Evolutionary conservation across 64 coral and sea anemone species (phyloP), one percentile per base, ranked within the genome.

Genomic region (Dendrophyllia cribrosa): DNA sequence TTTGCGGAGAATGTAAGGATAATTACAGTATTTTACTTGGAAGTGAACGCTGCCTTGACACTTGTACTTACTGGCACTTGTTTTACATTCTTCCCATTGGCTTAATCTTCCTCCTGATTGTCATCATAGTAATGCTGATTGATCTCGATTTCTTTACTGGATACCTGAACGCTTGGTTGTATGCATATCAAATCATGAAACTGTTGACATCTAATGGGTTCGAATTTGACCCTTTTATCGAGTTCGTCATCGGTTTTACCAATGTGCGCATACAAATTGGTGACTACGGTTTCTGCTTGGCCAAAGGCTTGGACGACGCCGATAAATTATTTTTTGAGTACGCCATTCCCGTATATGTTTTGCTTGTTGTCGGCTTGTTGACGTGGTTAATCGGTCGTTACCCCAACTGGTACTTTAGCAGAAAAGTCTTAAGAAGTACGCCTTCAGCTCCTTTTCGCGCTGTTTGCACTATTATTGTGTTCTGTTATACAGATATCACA

Each of bases 401-500:
- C 58, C 92, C 96, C 9, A 12, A 77, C 22, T 91, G 94, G 94
- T 44, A 67, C 43, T 92, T 88, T 3, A 91, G 75, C 69, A 79
- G 43, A 59, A 66, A 51, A 47, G 85, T 94, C 19, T 74, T 26
- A 20, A 56, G 53, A 56, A 56, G 53, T 56, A 9, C 53, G 7
- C 53, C 53, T 56, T 56, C 53, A 59, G 70, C 79, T 23, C 93
- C 96, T 8, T 92, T 84, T 51, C 89, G 96, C 20, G 96, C 89
- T 5, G 58, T 94, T 12, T 95, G 96, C 56, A 95, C 92, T 6
- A 67, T 98, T 17, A 76, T 98, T 65, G 96, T 98, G 21, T 70
- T 98, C 3, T 97, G 92, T 51, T 97, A 97, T 65, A 88, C 88
- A 4, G 79, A 89, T n/a, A 88, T 94, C 75, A 94, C 95, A 58